Evolutionary conservation across 2,797 vertebrate genomes (phyloP), one percentile per base, ranked within the genome.

Genomic region (Craterocephalus amniculus): DNA sequence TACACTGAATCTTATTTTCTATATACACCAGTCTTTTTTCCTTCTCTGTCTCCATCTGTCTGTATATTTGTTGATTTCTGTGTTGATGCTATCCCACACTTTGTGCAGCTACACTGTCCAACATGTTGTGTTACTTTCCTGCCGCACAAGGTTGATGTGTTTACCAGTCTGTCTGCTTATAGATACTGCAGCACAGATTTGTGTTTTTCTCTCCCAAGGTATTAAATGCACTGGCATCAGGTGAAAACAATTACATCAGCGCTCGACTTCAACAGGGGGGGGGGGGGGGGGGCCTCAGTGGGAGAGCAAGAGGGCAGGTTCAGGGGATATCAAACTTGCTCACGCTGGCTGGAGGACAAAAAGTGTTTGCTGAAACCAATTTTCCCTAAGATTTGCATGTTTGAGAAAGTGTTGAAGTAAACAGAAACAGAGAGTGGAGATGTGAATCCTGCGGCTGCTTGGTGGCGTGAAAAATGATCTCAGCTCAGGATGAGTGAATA

Each of bases 381-480:
- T 85, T 69, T 73, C 49, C 57, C 60, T 58, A 16, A 85, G 72
- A 81, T 61, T 51, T 59, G 52, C 55, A 66, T 20, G 63, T 71
- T 79, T 68, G 60, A 72, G 65, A 78, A 69, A 68, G 59, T 69
- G 74, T 76, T 65, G 78, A 69, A 70, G 76, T 83, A 81, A 87
- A 88, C 76, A 82, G 69, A 77, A 70, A 78, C 64, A 29, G 64
- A 79, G 76, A 26, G 58, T 54, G 58, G 76, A 75, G 62, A 74
- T 70, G 64, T 52, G 55, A 34, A 49, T 80, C 87, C 91, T 49
- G 80, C 1, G 43, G 86, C 79, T 85, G 67, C 82, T 84, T 77
- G 71, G 67, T 72, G 73, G 66, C 27, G 60, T 83, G 63, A 78
- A 83, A 78, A 81, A 80, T 32, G 1, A 80, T 77, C 79, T 40